Conservation (phyloP, 2,113 vertebrate genomes). For the Crotalus tigris region DNA sequence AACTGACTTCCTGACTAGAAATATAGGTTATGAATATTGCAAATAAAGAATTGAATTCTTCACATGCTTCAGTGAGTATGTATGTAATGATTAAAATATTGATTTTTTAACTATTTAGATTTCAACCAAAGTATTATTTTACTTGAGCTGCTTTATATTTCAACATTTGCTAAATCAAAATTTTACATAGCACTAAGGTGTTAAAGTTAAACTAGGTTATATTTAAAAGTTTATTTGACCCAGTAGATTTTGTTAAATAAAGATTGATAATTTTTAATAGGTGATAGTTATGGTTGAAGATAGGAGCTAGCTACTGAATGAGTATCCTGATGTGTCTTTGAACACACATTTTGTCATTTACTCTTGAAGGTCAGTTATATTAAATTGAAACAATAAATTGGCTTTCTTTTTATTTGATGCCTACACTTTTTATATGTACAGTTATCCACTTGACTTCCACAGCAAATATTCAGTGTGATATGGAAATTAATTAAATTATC, state of each 20-base stretch:
- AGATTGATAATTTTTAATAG: not conserved
- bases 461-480: not conserved
- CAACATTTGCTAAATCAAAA: not conserved
- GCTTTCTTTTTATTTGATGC: not conserved
- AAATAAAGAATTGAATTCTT: slow-evolving; percentile 82
- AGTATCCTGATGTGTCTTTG: not conserved
- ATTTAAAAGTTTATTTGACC: not conserved
- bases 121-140: not conserved
- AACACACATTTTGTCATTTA: not conserved
- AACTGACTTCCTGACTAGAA: slow-evolving; percentile 74
- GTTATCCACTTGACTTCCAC: not conserved
- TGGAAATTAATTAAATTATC: not conserved
- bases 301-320: not conserved
- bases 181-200: not conserved
- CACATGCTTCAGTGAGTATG: slow-evolving; percentile 77
- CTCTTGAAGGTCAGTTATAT: not conserved
- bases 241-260: not conserved
- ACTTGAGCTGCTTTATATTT: not conserved
- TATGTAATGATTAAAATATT: slow-evolving; percentile 54
- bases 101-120: slow-evolving; percentile 30
- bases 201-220: not conserved
- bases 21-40: slow-evolving; percentile 76
- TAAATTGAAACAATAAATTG: not conserved
- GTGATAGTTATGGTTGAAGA: not conserved
- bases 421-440: not conserved